phyloP scores from a whole-genome alignment of 2,113 vertebrate genomes.

The Hipposideros armiger region DNA sequence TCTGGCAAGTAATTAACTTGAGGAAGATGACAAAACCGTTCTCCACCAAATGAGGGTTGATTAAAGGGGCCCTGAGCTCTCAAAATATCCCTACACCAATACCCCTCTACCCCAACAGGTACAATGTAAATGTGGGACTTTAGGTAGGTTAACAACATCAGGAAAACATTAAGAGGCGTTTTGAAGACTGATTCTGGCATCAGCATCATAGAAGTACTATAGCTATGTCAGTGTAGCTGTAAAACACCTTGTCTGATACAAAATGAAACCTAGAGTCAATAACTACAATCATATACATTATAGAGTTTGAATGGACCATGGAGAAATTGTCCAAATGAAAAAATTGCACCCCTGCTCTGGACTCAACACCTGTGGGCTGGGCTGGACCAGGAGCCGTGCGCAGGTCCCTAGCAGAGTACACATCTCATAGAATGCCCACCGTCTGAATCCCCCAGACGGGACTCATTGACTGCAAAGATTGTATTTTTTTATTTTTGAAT shows the following conservation, averaged over 20 bases:
- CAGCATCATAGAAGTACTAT: neutral
- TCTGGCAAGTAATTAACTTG: slow-evolving; percentile 20
- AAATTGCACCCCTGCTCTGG: neutral
- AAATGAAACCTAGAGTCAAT: neutral
- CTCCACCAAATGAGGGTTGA: neutral
- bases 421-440: neutral
- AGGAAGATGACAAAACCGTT: slow-evolving; percentile 33
- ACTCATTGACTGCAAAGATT: neutral
- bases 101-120: neutral
- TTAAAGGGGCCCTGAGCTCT: neutral
- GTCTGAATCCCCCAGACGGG: neutral
- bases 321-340: neutral
- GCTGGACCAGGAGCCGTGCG: neutral
- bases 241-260: neutral
- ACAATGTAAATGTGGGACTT: neutral
- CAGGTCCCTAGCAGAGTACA: too few species aligned
- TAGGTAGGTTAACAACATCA: neutral
- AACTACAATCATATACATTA: neutral
- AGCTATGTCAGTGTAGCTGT: neutral
- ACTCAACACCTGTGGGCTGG: neutral
- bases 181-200: neutral
- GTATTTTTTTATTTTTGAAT: neutral
- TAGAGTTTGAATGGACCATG: neutral
- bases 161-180: neutral
- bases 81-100: neutral